These are phyloP conservation scores for Allophyes oxyacanthae DNA, from an alignment of 2,888 invertebrate genomes.

Conservation along the genomic window DNA sequence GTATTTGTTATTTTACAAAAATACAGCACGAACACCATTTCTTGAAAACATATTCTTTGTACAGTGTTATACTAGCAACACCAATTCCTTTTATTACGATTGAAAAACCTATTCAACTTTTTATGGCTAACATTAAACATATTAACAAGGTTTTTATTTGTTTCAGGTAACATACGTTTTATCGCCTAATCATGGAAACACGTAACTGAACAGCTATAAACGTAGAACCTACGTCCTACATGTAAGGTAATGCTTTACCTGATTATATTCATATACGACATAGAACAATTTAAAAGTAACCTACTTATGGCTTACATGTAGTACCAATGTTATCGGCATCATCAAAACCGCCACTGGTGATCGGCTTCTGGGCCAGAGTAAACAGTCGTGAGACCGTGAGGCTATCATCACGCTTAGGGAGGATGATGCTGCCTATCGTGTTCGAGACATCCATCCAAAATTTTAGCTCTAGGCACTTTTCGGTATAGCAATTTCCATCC, in stretches of 20 bases:
- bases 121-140: conserved; percentile 47
- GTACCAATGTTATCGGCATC: too few species aligned
- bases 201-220: conserved; percentile 40
- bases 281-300: too few species aligned
- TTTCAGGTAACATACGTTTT: conserved; percentile 63
- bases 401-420: too few species aligned
- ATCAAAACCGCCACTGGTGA: too few species aligned
- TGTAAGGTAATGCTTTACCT: conserved; percentile 28
- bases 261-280: conserved; percentile 20
- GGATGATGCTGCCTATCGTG: too few species aligned
- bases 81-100: conserved; percentile 40
- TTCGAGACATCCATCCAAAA: too few species aligned
- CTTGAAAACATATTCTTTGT: conserved; percentile 11
- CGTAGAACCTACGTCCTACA: conserved; percentile 24
- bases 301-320: too few species aligned
- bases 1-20: not conserved
- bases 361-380: too few species aligned
- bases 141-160: conserved; percentile 56
- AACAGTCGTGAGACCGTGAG: too few species aligned
- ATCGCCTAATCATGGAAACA: conserved; percentile 52
- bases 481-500: too few species aligned
- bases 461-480: too few species aligned
- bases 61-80: conserved; percentile 10
- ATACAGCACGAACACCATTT: not conserved
- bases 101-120: conserved; percentile 42